Evolutionary conservation across 1,140 invertebrate genomes (phyloP).

Genomic region (Lucilia cuprina): DNA sequence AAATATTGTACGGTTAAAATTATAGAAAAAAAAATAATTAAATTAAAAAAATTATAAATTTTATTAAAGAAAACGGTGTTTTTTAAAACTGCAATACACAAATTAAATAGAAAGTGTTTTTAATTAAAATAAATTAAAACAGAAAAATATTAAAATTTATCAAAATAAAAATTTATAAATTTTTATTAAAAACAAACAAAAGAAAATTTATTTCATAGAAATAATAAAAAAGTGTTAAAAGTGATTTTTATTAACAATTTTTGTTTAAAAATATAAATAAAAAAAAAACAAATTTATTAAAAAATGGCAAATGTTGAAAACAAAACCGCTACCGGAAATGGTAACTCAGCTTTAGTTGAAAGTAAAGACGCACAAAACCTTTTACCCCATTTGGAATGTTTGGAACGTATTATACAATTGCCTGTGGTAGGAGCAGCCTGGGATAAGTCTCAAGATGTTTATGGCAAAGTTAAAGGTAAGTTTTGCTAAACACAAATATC

Average conservation of each 20-base stretch:
- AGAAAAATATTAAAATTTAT: neutral
- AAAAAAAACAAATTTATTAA: conserved; percentile 23
- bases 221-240: neutral
- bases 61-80: conserved; percentile 9
- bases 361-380: conserved; percentile 58
- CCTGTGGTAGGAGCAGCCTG: conserved; percentile 67
- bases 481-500: neutral
- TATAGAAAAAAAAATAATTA: neutral
- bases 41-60: neutral
- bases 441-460: conserved; percentile 66
- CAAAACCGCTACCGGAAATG: conserved; percentile 50
- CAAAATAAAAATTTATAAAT: neutral
- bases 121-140: neutral
- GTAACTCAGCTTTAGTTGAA: conserved; percentile 43
- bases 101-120: neutral
- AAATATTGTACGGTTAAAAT: neutral
- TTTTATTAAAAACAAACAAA: neutral
- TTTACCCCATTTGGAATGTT: conserved; percentile 66
- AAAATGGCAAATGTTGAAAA: conserved; percentile 39
- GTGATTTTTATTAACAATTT: neutral
- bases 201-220: neutral
- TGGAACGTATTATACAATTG: conserved; percentile 67
- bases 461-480: conserved; percentile 67
- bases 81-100: neutral
- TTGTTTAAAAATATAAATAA: too few species aligned